Percentiles rank a stretch among this genome's conserved stretches.
Evolutionary conservation across 2,888 invertebrate species (phyloP).

Genomic region (Furcula furcula): DNA sequence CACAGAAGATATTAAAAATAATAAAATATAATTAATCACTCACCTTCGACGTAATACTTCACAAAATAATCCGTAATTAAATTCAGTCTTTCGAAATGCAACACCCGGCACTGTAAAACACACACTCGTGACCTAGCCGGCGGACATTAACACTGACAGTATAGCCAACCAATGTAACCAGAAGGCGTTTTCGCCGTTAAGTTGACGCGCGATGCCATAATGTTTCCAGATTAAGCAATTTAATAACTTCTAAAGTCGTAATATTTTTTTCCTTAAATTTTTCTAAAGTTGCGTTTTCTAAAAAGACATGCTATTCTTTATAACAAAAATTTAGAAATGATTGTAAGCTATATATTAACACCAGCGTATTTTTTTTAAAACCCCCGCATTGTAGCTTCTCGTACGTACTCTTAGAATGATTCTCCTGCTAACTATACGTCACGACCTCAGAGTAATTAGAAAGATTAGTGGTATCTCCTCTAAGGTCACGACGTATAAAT

Average conservation of each 20-base stretch:
- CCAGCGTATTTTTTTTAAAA: too few species aligned
- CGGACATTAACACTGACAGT: constrained; percentile 70
- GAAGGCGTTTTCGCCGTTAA: constrained; percentile 9
- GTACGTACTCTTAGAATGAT: too few species aligned
- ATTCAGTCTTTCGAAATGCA: constrained; percentile 27
- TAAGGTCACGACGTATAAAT: too few species aligned
- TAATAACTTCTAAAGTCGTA: not conserved
- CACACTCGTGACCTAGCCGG: constrained; percentile 73
- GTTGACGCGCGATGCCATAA: constrained; percentile 26
- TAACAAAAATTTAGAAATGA: too few species aligned
- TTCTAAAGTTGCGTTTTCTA: too few species aligned
- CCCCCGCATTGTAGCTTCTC: too few species aligned
- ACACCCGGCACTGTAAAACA: constrained; percentile 32
- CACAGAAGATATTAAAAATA: constrained; percentile 35
- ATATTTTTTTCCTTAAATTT: too few species aligned
- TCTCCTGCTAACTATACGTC: too few species aligned
- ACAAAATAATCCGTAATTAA: constrained; percentile 27
- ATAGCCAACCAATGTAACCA: constrained; percentile 63
- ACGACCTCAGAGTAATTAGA: too few species aligned
- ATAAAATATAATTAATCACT: constrained; percentile 37
- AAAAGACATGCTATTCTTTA: too few species aligned
- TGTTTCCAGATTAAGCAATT: constrained; percentile 9
- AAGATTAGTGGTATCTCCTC: too few species aligned
- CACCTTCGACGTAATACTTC: constrained; percentile 25
- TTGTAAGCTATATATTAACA: too few species aligned